Percentiles rank a stretch among this genome's conserved stretches.
These are phyloP conservation scores for Protosalanx chinensis DNA, from an alignment of 2,797 vertebrate species.

Conservation along the genomic window DNA sequence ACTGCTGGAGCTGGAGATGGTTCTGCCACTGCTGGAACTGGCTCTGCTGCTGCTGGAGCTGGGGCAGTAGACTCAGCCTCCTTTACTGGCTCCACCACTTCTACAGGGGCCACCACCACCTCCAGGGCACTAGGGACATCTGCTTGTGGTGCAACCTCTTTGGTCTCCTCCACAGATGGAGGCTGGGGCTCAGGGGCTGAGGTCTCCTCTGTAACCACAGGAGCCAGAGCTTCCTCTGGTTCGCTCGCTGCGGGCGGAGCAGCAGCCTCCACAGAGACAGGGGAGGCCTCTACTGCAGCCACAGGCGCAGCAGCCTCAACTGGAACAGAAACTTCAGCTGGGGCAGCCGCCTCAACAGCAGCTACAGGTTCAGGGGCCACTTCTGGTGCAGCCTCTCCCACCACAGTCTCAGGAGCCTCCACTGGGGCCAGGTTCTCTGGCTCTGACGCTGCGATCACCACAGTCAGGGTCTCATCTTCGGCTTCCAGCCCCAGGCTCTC, in stretches of 20 bases:
- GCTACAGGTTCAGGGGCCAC: slow-evolving; percentile 5
- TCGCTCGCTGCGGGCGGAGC: background rate
- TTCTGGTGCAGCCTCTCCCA: background rate
- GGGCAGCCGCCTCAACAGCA: slow-evolving; percentile 20
- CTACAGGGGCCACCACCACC: background rate
- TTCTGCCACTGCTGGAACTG: background rate
- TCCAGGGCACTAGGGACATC: slow-evolving; percentile 12
- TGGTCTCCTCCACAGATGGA: slow-evolving; percentile 19
- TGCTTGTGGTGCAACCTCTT: slow-evolving; percentile 11
- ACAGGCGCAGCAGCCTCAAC: slow-evolving; percentile 24
- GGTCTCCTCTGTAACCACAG: background rate
- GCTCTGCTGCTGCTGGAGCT: slow-evolving; percentile 13
- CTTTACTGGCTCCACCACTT: slow-evolving; percentile 17
- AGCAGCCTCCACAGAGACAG: slow-evolving; percentile 15
- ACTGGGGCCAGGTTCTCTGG: background rate
- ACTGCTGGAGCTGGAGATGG: too few species aligned
- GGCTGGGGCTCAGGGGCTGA: slow-evolving; percentile 20
- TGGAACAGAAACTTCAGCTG: slow-evolving; percentile 19
- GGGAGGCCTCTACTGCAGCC: slow-evolving; percentile 8
- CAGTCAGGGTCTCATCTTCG: slow-evolving; percentile 36
- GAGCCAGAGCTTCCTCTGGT: slow-evolving; percentile 3
- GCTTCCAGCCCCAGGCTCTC: slow-evolving; percentile 61
- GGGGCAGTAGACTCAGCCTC: slow-evolving; percentile 17
- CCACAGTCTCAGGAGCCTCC: slow-evolving; percentile 18
- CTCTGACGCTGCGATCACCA: background rate